Evolutionary conservation across 2,888 invertebrate species (phyloP), one percentile per base, ranked within the genome.

Genomic region (Gibbula magus): DNA sequence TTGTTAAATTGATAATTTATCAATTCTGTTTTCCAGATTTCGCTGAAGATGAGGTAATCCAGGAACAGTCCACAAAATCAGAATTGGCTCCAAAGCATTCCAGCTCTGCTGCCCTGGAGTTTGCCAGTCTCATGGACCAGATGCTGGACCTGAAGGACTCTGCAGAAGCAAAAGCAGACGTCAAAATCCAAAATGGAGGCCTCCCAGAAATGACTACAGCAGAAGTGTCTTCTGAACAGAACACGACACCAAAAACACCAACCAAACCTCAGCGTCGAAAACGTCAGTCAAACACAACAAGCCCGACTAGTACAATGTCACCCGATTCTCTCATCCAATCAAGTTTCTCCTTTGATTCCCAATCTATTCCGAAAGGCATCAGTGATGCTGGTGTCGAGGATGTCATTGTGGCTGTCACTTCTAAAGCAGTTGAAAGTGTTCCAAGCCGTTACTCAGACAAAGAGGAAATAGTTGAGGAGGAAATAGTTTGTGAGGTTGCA

Each of bases 241-340:
- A 16, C 29, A 22, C 29, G 5, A 70, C 81, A n/a, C 56, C 80
- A 25, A 81, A 77, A 67, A 56, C 77, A 22, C 87, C 88, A 8
- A 80, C 87, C 4, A 90, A 90, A 77, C 90, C 90, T 32, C 88
- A 88, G 79, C 79, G 90, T 2, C 89, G 86, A 78, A 89, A 89
- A 75, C 87, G 86, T 78, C 83, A 83, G 20, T 74, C 81, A 0
- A 82, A 79, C 77, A 85, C 52, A 10, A 39, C 67, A 51, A 77
- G 73, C 75, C 76, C 18, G 39, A 22, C 32, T 67, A 82, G 79
- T 25, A 52, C 51, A 32, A 53, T 52, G 18, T 81, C 81, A 22
- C 25, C 52, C 1, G 79, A 79, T 13, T 75, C 75, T 16, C 75
- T 51, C 52, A 32, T 53, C 25, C 22, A 53, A 25, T 35, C 70